Evolutionary conservation across 2,113 vertebrate species (phyloP).

Genomic region (Orientallactaga bullata): DNA sequence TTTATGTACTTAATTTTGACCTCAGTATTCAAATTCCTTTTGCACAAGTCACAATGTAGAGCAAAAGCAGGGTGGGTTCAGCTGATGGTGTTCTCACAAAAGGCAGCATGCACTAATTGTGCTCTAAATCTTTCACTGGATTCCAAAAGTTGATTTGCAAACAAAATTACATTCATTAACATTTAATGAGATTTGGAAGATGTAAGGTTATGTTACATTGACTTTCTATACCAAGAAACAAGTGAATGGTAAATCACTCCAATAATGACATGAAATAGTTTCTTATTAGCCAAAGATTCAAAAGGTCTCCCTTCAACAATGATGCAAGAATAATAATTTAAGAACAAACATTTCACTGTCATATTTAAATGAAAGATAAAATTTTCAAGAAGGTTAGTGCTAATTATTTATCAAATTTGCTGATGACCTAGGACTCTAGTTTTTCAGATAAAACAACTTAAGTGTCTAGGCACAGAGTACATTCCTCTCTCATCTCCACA

Average conservation of each 20-base stretch:
- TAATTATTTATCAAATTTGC: slow-evolving; percentile 81
- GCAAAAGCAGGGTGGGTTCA: neutral
- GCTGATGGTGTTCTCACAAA: neutral
- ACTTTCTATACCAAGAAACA: slow-evolving; percentile 56
- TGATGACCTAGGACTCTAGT: slow-evolving; percentile 67
- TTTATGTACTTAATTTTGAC: slow-evolving; percentile 50
- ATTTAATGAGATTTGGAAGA: slow-evolving; percentile 66
- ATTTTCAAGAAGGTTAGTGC: slow-evolving; percentile 72
- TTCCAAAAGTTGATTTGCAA: slow-evolving; percentile 37
- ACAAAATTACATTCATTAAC: slow-evolving; percentile 58
- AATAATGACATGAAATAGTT: slow-evolving; percentile 67
- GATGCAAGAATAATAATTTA: slow-evolving; percentile 20
- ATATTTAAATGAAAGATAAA: slow-evolving; percentile 71
- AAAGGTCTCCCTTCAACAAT: slow-evolving; percentile 45
- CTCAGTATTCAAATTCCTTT: slow-evolving; percentile 26
- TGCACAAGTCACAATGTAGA: neutral
- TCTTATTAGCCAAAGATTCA: slow-evolving; percentile 70
- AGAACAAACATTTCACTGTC: slow-evolving; percentile 40
- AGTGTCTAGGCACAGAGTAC: slow-evolving; percentile 81
- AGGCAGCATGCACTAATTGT: neutral
- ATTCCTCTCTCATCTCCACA: slow-evolving; percentile 65
- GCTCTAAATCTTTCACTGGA: slow-evolving; percentile 42
- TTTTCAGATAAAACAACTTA: slow-evolving; percentile 77
- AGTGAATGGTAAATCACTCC: slow-evolving; percentile 45
- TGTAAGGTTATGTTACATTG: slow-evolving; percentile 36